phyloP scores from a whole-genome alignment of 2,797 vertebrate genomes.

The Rhynchotus rufescens region DNA sequence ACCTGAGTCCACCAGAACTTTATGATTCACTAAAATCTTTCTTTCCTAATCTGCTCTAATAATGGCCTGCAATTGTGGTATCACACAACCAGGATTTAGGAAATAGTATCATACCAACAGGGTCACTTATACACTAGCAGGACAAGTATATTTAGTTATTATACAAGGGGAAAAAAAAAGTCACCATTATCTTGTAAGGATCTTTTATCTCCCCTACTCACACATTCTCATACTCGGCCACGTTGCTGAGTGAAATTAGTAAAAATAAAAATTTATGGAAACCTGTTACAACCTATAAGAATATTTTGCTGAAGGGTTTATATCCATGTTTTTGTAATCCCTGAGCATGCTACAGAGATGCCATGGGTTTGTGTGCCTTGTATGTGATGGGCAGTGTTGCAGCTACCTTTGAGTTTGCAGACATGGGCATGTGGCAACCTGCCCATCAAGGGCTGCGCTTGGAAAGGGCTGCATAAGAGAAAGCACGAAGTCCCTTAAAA shows the following conservation, averaged over 20 bases:
- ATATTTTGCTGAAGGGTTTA: not conserved
- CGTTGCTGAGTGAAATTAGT: not conserved
- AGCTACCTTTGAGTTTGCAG: not conserved
- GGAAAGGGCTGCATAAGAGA: not conserved
- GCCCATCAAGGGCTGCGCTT: not conserved
- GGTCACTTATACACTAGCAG: not conserved
- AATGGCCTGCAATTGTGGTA: not conserved
- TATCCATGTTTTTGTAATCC: not conserved
- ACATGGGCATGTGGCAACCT: not conserved
- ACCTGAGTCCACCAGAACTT: not conserved
- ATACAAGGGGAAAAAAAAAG: not conserved
- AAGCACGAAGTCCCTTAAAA: not conserved
- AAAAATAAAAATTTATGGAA: not conserved
- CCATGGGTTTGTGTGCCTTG: not conserved
- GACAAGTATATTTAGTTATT: not conserved
- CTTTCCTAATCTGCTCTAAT: not conserved
- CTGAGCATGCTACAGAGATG: not conserved
- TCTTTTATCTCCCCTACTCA: not conserved
- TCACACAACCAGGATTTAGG: not conserved
- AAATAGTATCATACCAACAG: not conserved
- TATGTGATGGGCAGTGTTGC: not conserved
- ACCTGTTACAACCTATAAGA: not conserved
- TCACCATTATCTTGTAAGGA: accelerated
- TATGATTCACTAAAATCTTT: not conserved
- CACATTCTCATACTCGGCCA: not conserved